phyloP scores from a whole-genome alignment of 2,113 vertebrate species.

The Raphicerus campestris region DNA sequence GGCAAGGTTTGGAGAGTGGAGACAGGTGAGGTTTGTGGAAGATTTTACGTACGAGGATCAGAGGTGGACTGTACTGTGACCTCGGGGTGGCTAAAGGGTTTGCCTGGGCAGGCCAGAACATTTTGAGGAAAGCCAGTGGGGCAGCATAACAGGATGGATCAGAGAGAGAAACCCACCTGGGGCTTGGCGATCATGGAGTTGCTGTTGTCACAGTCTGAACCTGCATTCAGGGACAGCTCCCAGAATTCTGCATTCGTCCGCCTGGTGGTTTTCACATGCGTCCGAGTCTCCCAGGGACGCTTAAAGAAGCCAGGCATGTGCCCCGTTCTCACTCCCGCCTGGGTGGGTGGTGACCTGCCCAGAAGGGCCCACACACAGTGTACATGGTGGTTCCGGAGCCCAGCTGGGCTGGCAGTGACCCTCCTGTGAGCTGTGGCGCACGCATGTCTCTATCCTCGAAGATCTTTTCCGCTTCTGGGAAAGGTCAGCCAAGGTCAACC shows the following conservation, averaged over 20 bases:
- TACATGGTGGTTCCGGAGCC: no score
- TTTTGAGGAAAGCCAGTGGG: neutral
- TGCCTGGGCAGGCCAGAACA: neutral
- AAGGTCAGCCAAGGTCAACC: neutral
- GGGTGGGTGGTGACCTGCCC: neutral
- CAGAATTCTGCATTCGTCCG: neutral
- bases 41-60: neutral
- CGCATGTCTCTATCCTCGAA: neutral
- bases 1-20: neutral
- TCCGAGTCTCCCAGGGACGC: no score
- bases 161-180: neutral
- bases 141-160: neutral
- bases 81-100: neutral
- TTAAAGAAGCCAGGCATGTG: neutral
- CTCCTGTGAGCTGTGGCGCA: fast-evolving
- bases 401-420: fast-evolving
- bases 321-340: fast-evolving
- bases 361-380: no score
- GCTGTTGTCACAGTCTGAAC: neutral
- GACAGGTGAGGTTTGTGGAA: neutral
- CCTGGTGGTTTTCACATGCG: neutral
- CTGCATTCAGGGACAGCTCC: neutral
- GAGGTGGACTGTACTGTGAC: neutral
- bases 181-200: neutral
- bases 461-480: neutral